These are phyloP conservation scores for Carpatolechia fugitivella DNA, from an alignment of 2,888 invertebrate species.

Conservation along the genomic window DNA sequence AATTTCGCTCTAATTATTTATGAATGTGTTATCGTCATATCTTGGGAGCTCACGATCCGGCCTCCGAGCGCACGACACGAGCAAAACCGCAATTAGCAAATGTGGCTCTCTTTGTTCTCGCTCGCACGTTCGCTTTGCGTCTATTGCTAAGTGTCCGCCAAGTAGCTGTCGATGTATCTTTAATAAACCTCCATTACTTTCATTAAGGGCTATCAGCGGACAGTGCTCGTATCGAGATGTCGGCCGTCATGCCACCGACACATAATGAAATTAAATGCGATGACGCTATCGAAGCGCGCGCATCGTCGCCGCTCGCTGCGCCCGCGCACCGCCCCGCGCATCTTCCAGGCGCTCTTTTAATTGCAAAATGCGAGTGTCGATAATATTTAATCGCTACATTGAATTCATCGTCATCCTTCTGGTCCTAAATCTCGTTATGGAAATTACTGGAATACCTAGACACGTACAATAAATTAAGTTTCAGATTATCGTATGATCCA, in stretches of 20 bases:
- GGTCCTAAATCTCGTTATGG: slow-evolving; percentile 78
- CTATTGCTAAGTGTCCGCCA: slow-evolving; percentile 61
- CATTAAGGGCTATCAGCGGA: slow-evolving; percentile 75
- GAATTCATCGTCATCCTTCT: slow-evolving; percentile 59
- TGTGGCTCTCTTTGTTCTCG: slow-evolving; percentile 78
- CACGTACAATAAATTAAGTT: slow-evolving; percentile 75
- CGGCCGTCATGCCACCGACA: slow-evolving; percentile 71
- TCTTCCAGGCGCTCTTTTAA: slow-evolving; percentile 59
- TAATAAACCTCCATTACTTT: slow-evolving; percentile 78
- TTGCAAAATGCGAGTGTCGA: slow-evolving; percentile 73
- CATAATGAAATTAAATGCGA: slow-evolving; percentile 74
- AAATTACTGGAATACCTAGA: slow-evolving; percentile 73
- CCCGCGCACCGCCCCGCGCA: slow-evolving; percentile 20
- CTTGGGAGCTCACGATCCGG: slow-evolving; percentile 75
- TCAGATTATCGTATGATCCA: slow-evolving; percentile 79
- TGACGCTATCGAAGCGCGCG: slow-evolving; percentile 72
- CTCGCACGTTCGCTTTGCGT: slow-evolving; percentile 70
- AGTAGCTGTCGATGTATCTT: slow-evolving; percentile 64
- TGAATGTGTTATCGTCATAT: slow-evolving; percentile 80
- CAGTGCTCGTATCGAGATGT: slow-evolving; percentile 73
- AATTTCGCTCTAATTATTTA: slow-evolving; percentile 80
- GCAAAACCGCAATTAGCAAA: slow-evolving; percentile 79
- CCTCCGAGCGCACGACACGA: slow-evolving; percentile 77
- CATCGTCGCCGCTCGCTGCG: slow-evolving; percentile 41
- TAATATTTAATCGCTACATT: slow-evolving; percentile 66